phyloP scores from a whole-genome alignment of 2,113 vertebrate genomes.

The sheep (Ovis aries) region DNA sequence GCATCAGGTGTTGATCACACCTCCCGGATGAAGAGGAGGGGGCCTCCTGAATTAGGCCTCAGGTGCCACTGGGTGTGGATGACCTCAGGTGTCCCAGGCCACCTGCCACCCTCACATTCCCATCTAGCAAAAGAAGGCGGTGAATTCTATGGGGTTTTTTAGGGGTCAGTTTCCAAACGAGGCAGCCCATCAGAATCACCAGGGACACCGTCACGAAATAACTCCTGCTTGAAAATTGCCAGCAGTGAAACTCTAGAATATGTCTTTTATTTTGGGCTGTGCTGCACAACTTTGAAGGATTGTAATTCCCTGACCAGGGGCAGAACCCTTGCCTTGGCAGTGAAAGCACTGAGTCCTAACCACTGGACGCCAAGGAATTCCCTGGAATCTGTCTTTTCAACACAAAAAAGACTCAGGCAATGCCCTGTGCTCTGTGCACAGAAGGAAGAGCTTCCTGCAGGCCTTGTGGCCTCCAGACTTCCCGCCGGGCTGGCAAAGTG shows the following conservation, averaged over 20 bases:
- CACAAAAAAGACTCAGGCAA: rapidly evolving
- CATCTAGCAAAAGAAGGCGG: neutral
- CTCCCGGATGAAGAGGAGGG: rapidly evolving
- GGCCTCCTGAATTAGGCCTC: too few species aligned
- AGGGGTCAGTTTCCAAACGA: neutral
- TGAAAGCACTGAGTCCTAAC: neutral
- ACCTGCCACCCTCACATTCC: neutral
- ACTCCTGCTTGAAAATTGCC: neutral
- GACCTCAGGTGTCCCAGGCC: neutral
- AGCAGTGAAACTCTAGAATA: neutral
- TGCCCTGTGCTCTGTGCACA: rapidly evolving
- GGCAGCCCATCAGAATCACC: neutral
- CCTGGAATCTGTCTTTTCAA: neutral
- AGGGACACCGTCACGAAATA: neutral
- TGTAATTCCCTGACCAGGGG: neutral
- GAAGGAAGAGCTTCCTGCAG: neutral
- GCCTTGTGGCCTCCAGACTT: neutral
- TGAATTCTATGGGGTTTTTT: neutral
- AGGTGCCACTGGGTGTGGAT: rapidly evolving
- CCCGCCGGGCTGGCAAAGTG: rapidly evolving
- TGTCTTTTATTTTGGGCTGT: neutral
- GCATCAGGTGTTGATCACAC: neutral
- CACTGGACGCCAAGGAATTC: neutral
- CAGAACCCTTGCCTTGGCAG: neutral
- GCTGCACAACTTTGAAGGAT: neutral